These are phyloP conservation scores for Mus caroli DNA, from an alignment of 2,797 vertebrate species.

Conservation along the genomic window DNA sequence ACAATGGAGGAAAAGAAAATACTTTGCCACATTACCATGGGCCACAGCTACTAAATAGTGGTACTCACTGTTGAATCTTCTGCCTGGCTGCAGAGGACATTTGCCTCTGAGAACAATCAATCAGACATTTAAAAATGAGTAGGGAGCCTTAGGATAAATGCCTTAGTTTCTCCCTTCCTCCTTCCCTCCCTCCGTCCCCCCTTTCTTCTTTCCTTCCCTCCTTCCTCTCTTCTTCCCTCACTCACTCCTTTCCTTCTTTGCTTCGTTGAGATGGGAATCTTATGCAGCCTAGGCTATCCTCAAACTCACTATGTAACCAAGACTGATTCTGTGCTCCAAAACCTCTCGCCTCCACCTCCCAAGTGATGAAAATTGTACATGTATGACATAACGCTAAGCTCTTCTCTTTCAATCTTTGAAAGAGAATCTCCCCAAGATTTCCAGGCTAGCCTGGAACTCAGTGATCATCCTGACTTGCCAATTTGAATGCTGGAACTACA, in stretches of 20 bases:
- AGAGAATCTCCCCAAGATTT: background rate
- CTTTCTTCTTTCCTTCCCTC: background rate
- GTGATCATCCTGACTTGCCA: background rate
- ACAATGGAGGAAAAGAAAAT: background rate
- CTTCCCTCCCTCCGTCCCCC: background rate
- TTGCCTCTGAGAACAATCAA: slow-evolving; percentile 61
- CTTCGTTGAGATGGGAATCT: background rate
- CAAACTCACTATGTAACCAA: background rate
- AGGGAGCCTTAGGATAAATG: background rate
- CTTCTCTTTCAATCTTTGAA: background rate
- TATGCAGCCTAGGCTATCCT: background rate
- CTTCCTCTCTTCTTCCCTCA: background rate
- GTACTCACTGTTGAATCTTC: background rate
- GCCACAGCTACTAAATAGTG: slow-evolving; percentile 38
- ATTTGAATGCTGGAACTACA: background rate
- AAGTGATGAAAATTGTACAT: background rate
- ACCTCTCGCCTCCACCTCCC: background rate
- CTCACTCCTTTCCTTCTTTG: background rate
- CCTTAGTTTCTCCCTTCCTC: background rate
- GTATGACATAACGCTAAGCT: background rate
- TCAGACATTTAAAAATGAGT: slow-evolving; percentile 35
- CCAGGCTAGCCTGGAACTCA: background rate
- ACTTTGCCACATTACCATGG: background rate
- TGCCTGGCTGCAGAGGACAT: slow-evolving; percentile 8
- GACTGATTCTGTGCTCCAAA: background rate